Conservation (phyloP, 2,888 invertebrate species). For the Actias luna region DNA sequence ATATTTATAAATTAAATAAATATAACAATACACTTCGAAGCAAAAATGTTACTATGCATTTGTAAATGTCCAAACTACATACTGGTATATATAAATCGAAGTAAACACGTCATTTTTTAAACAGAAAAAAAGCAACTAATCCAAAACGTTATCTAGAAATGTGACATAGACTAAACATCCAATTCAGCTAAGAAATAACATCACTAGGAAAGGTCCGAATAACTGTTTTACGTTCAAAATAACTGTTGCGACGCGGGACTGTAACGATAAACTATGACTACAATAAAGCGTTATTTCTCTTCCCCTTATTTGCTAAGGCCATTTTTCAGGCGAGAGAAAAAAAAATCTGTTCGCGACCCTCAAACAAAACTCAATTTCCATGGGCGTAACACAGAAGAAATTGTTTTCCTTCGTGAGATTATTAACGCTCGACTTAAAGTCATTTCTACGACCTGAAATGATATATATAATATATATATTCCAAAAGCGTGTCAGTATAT, state of each 20-base stretch:
- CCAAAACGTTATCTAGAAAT: constrained; percentile 1
- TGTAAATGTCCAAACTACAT: neutral
- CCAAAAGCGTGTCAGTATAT: too few species aligned
- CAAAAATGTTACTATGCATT: neutral
- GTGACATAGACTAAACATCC: constrained; percentile 14
- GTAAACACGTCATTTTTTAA: neutral
- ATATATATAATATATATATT: too few species aligned
- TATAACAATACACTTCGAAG: too few species aligned
- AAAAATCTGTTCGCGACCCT: constrained; percentile 25
- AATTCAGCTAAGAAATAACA: constrained; percentile 15
- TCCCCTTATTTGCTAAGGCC: constrained; percentile 26
- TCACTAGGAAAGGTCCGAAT: constrained; percentile 14
- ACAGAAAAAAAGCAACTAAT: neutral
- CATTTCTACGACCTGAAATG: constrained; percentile 27
- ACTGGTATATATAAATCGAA: neutral
- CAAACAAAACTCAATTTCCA: constrained; percentile 37
- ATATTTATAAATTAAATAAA: too few species aligned
- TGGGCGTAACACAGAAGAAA: constrained; percentile 49
- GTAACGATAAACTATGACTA: constrained; percentile 25
- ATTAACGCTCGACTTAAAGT: constrained; percentile 42
- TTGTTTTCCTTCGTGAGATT: constrained; percentile 50
- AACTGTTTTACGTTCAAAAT: constrained; percentile 20
- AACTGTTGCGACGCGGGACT: constrained; percentile 20
- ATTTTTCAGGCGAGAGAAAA: constrained; percentile 33
- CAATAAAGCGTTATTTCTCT: constrained; percentile 23